Conservation (phyloP, 2,797 vertebrate genomes). For the Buceros bicornis region DNA sequence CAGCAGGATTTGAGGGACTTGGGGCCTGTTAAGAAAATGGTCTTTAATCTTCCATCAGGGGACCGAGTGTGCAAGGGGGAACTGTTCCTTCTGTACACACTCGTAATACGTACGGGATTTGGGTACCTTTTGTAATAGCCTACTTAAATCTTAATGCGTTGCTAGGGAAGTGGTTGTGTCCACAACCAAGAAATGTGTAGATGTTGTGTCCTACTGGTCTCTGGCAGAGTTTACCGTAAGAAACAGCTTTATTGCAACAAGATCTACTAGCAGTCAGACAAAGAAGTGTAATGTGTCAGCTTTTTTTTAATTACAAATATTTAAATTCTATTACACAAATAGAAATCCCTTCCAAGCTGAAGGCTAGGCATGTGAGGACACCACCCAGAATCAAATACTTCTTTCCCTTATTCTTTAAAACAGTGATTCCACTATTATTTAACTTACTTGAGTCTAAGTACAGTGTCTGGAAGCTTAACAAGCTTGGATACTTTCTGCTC, state of each 20-base stretch:
- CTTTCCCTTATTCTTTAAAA: not conserved
- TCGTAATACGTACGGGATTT: not conserved
- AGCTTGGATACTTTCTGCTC: not conserved
- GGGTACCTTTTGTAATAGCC: conserved; percentile 21
- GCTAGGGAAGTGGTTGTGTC: conserved; percentile 1
- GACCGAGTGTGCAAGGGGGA: not conserved
- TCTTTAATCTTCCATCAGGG: not conserved
- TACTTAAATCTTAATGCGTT: conserved; percentile 18
- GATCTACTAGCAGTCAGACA: not conserved
- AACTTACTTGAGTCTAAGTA: conserved; percentile 30
- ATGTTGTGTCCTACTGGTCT: not conserved
- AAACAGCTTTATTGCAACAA: conserved; percentile 24
- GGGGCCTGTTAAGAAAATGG: not conserved
- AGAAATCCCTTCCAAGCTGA: conserved; percentile 34
- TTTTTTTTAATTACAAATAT: not conserved
- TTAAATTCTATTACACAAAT: conserved; percentile 26
- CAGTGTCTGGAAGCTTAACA: conserved; percentile 19
- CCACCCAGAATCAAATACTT: not conserved
- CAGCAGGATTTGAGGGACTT: not conserved
- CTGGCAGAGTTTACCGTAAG: conserved; percentile 30
- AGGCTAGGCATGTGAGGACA: not conserved
- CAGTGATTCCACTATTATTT: conserved; percentile 28
- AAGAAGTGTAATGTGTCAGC: not conserved
- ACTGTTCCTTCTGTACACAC: not conserved
- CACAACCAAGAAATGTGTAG: conserved; percentile 12